Evolutionary conservation across 2,797 vertebrate species (phyloP).

Genomic region (Melopsittacus undulatus): DNA sequence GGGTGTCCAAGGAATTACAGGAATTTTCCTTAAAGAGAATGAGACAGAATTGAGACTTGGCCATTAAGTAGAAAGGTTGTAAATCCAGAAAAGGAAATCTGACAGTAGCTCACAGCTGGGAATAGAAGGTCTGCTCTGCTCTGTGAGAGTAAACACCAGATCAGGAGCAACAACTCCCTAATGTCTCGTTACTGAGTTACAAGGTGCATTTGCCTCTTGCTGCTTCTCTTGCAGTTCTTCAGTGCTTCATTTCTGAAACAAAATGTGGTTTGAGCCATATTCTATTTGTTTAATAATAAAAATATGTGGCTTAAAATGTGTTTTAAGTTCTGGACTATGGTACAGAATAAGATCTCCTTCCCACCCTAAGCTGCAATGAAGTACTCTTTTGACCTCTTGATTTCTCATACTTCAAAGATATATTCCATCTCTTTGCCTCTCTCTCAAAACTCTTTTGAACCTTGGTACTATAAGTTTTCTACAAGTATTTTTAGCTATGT

Average conservation of each 20-base stretch:
- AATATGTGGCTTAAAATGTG: not conserved
- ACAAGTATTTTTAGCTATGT: not conserved
- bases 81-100: not conserved
- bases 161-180: not conserved
- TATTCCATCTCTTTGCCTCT: not conserved
- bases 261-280: not conserved
- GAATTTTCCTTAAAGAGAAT: not conserved
- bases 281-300: not conserved
- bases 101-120: not conserved
- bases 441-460: not conserved
- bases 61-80: not conserved
- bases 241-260: not conserved
- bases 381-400: not conserved
- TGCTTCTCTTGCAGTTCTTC: not conserved
- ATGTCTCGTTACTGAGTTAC: not conserved
- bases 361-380: not conserved
- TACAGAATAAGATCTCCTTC: not conserved
- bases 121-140: not conserved
- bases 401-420: not conserved
- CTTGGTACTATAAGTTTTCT: not conserved
- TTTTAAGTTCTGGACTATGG: not conserved
- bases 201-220: not conserved
- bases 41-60: not conserved
- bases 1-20: not conserved
- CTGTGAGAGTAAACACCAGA: not conserved